phyloP scores from a whole-genome alignment of 2,113 vertebrate genomes.

The Nannospalax galili region DNA sequence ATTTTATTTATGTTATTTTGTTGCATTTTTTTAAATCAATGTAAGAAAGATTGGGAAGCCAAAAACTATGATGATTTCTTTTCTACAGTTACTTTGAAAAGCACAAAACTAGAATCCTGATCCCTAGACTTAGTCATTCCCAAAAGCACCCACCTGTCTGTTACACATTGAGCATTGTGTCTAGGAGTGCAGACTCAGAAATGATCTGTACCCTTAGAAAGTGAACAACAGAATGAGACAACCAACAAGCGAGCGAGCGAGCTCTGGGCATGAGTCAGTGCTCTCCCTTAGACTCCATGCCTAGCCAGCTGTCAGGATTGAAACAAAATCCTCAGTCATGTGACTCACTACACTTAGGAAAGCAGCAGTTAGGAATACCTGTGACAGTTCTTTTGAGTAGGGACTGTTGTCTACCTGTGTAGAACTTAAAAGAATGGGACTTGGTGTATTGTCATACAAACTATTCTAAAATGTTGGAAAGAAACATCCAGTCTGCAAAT shows the following conservation, averaged over 20 bases:
- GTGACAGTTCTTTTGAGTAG: neutral
- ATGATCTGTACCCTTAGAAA: neutral
- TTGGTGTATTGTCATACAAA: neutral
- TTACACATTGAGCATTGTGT: neutral
- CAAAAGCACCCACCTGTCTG: neutral
- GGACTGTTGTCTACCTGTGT: neutral
- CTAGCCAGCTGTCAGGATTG: neutral
- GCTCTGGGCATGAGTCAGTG: neutral
- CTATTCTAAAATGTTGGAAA: neutral
- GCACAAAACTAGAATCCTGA: neutral
- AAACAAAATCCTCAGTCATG: neutral
- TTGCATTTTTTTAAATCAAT: slow-evolving; percentile 1
- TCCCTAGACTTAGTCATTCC: neutral
- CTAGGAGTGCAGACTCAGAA: neutral
- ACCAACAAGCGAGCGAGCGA: neutral
- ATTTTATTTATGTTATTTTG: slow-evolving; percentile 5
- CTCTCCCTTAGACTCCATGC: neutral
- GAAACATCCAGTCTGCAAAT: neutral
- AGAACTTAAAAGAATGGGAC: neutral
- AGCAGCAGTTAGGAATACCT: neutral
- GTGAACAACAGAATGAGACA: neutral
- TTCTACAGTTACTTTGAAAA: neutral
- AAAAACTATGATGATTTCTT: neutral
- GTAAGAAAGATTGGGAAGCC: neutral
- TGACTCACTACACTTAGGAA: neutral